Conservation (phyloP, 1,140 invertebrate species). For the Meloidogyne hapla region DNA sequence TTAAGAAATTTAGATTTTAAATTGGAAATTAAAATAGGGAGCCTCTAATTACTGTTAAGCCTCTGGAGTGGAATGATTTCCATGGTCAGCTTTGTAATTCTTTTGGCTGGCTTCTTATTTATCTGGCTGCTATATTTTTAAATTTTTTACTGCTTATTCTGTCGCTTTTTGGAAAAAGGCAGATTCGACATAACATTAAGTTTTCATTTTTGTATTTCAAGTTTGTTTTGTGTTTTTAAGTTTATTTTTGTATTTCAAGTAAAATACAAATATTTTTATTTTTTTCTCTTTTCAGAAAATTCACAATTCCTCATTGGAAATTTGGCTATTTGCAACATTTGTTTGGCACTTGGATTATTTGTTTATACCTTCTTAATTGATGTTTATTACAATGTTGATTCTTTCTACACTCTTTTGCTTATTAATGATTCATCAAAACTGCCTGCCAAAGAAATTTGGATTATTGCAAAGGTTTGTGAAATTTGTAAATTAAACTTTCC, state of each 20-base stretch:
- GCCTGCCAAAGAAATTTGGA: slow-evolving; percentile 30
- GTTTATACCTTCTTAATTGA: slow-evolving; percentile 49
- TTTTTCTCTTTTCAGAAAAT: not conserved
- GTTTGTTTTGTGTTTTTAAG: not conserved
- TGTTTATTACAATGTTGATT: slow-evolving; percentile 48
- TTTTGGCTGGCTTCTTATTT: not conserved
- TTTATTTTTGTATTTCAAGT: not conserved
- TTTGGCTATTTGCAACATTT: slow-evolving; percentile 42
- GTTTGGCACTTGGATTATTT: slow-evolving; percentile 35
- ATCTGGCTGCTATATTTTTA: slow-evolving; percentile 15
- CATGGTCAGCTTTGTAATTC: not conserved
- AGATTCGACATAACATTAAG: slow-evolving; percentile 1
- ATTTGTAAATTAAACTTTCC: slow-evolving; percentile 6
- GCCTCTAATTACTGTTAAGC: slow-evolving; percentile 12
- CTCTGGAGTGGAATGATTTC: not conserved
- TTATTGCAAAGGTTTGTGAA: slow-evolving; percentile 40
- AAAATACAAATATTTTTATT: not conserved
- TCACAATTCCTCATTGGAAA: slow-evolving; percentile 40
- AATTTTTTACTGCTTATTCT: slow-evolving; percentile 10
- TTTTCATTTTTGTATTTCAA: not conserved
- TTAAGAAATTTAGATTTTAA: too few species aligned
- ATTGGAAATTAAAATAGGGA: not conserved
- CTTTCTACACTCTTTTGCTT: slow-evolving; percentile 39
- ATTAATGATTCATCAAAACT: slow-evolving; percentile 27
- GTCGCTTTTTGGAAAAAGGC: slow-evolving; percentile 9